A percentile compares a stretch with the other conserved stretches of the same genome.
Conservation (phyloP, 2,888 invertebrate genomes). For the Limenitis camilla region DNA sequence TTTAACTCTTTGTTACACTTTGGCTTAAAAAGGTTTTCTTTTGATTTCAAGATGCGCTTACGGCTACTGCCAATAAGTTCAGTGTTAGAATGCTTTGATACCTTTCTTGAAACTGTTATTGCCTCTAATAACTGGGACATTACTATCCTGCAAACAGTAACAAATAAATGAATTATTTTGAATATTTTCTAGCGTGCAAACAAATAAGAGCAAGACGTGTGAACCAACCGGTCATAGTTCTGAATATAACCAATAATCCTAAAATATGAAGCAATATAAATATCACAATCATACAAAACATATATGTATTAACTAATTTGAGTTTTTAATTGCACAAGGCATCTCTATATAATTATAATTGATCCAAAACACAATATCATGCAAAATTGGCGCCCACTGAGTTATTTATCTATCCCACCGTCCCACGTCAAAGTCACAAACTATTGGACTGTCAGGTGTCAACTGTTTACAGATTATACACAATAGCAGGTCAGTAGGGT, state of each 20-base stretch:
- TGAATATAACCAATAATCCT: not conserved
- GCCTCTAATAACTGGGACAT: slow-evolving; percentile 50
- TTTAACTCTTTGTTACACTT: slow-evolving; percentile 49
- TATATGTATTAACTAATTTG: not conserved
- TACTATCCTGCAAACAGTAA: slow-evolving; percentile 45
- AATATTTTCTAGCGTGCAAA: not conserved
- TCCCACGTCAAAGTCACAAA: no score
- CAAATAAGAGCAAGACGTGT: not conserved
- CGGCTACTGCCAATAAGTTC: slow-evolving; percentile 26
- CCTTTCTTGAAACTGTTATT: slow-evolving; percentile 23
- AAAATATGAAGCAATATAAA: not conserved
- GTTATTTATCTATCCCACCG: slow-evolving; percentile 3
- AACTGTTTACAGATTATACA: no score
- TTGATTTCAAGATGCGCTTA: slow-evolving; percentile 38
- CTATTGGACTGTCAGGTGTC: no score
- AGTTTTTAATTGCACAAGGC: no score
- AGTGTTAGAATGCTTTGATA: slow-evolving; percentile 20
- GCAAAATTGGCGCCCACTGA: slow-evolving; percentile 24
- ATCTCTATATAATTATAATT: no score
- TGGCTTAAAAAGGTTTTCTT: slow-evolving; percentile 43
- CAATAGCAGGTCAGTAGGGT: no score
- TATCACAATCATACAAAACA: not conserved
- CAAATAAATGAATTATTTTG: not conserved
- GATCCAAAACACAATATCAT: not conserved
- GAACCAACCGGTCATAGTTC: slow-evolving; percentile 23